phyloP scores from a whole-genome alignment of 2,797 vertebrate species.

The Peromyscus eremicus region DNA sequence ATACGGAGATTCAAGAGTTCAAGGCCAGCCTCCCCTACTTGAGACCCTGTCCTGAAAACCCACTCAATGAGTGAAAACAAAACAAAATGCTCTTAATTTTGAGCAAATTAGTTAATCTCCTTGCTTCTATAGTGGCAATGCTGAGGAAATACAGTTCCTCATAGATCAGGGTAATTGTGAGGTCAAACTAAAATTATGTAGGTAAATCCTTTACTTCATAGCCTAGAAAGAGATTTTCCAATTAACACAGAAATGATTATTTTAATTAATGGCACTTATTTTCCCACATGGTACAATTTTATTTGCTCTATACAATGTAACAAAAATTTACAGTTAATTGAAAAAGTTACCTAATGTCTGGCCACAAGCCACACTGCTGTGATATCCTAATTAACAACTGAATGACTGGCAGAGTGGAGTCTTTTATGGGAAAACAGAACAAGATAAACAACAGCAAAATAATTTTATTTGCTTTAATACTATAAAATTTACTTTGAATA shows the following conservation, averaged over 20 bases:
- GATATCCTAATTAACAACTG: neutral
- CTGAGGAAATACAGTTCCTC: neutral
- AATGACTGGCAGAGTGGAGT: neutral
- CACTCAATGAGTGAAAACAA: neutral
- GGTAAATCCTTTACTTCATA: neutral
- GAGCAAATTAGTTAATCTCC: neutral
- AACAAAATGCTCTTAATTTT: neutral
- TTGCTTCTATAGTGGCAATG: neutral
- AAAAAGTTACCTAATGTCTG: neutral
- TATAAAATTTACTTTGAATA: neutral
- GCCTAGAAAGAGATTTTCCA: neutral
- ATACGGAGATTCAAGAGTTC: neutral
- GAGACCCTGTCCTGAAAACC: neutral
- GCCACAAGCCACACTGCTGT: neutral
- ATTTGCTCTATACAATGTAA: neutral
- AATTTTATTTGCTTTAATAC: neutral
- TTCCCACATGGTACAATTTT: neutral
- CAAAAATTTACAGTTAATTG: constrained; percentile 21
- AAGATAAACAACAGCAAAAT: neutral
- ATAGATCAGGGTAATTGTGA: neutral
- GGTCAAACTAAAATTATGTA: neutral
- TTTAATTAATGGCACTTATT: neutral
- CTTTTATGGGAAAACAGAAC: neutral
- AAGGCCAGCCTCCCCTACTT: neutral
- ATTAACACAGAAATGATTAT: neutral